A percentile compares a stretch with the other conserved stretches of the same genome.
Conservation (phyloP, 2,888 invertebrate genomes). For the Metalampra italica region DNA sequence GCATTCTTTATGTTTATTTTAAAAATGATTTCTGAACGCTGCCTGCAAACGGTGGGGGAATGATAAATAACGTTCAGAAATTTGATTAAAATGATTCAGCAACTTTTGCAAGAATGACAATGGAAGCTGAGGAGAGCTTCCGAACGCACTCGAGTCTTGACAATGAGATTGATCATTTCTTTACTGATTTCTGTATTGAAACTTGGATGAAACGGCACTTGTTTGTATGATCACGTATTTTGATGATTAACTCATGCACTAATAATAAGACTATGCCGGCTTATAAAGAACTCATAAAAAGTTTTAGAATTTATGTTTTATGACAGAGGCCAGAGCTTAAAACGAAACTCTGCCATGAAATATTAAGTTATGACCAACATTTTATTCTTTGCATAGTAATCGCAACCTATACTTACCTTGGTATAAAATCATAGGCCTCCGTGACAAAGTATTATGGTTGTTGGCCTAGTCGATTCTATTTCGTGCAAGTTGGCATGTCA, state of each 20-base stretch:
- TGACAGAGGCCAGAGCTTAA: no score
- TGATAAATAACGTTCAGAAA: conserved; percentile 50
- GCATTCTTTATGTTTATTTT: conserved; percentile 59
- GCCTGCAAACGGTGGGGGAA: conserved; percentile 18
- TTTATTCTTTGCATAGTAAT: no score
- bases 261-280: no score
- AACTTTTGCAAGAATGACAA: conserved; percentile 31
- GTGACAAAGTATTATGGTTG: no score
- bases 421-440: no score
- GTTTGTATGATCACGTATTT: not conserved
- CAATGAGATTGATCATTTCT: conserved; percentile 34
- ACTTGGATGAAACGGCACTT: conserved; percentile 9
- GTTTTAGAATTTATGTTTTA: no score
- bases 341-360: no score
- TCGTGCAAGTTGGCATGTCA: no score
- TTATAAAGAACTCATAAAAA: no score
- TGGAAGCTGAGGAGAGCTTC: conserved; percentile 35
- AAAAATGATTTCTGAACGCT: conserved; percentile 35
- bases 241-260: not conserved
- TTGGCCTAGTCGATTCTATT: no score
- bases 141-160: conserved; percentile 30
- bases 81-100: conserved; percentile 63
- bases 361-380: no score
- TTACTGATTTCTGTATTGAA: conserved; percentile 36
- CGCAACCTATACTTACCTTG: no score